Evolutionary conservation across 1,140 invertebrate genomes (phyloP).

Genomic region (Drosophila trapezifrons): DNA sequence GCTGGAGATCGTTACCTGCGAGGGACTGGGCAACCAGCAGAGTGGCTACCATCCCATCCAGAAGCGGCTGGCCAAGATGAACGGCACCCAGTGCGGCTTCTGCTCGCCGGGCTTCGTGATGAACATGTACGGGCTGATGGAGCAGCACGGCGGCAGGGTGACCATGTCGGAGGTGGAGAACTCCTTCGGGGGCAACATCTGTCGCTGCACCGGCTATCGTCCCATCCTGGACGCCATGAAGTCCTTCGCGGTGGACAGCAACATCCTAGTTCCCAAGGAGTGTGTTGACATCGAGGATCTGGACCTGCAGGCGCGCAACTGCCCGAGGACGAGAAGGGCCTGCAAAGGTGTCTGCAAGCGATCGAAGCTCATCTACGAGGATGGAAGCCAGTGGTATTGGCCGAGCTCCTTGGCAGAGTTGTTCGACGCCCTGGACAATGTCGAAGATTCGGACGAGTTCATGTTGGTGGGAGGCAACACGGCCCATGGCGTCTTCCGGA

Average conservation of each 20-base stretch:
- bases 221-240: constrained; percentile 94
- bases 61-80: constrained; percentile 88
- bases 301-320: constrained; percentile 43
- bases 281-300: constrained; percentile 75
- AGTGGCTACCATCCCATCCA: constrained; percentile 90
- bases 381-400: constrained; percentile 76
- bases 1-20: constrained; percentile 91
- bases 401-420: constrained; percentile 85
- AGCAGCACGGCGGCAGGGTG: constrained; percentile 84
- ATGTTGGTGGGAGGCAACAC: constrained; percentile 86
- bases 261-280: constrained; percentile 86
- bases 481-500: constrained; percentile 87
- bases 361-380: constrained; percentile 76
- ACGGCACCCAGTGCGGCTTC: constrained; percentile 92
- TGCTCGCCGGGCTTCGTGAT: constrained; percentile 94
- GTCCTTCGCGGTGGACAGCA: constrained; percentile 88
- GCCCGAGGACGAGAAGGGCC: constrained; percentile 41
- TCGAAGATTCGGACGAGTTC: constrained; percentile 82
- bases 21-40: constrained; percentile 89
- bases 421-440: constrained; percentile 86
- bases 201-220: constrained; percentile 94
- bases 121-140: constrained; percentile 90
- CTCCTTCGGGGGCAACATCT: constrained; percentile 92
- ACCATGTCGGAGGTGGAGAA: constrained; percentile 90
- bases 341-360: constrained; percentile 60